phyloP scores from a whole-genome alignment of 2,797 vertebrate species.

The Pterois miles region DNA sequence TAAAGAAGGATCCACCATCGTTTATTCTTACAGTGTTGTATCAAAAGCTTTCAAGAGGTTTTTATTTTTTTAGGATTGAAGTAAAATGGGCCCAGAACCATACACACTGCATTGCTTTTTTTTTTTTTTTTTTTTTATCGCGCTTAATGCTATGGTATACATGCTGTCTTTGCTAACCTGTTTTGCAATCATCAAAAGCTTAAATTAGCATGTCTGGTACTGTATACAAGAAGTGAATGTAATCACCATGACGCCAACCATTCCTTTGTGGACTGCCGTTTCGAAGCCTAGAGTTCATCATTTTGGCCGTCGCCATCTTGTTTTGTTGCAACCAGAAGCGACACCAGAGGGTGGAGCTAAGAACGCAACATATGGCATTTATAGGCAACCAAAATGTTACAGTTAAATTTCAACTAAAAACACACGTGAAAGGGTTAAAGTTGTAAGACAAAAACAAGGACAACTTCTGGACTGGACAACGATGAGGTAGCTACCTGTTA shows the following conservation, averaged over 20 bases:
- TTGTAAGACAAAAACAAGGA: too few relatives aligned
- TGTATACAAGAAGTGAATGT: background rate
- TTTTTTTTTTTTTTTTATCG: background rate
- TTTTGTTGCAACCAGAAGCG: too few relatives aligned
- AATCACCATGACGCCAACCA: background rate
- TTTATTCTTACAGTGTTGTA: background rate
- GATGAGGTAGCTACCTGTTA: too few relatives aligned
- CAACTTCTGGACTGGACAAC: too few relatives aligned
- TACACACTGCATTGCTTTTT: background rate
- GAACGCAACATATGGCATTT: too few relatives aligned
- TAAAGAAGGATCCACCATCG: background rate
- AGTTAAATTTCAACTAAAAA: too few relatives aligned
- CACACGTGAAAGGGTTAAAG: too few relatives aligned
- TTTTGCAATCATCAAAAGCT: background rate
- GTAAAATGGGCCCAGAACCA: constrained; percentile 4
- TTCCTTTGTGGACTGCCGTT: too few relatives aligned
- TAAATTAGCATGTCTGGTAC: background rate
- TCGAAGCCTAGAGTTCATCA: too few relatives aligned
- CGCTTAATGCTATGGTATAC: background rate
- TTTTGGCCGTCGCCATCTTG: too few relatives aligned
- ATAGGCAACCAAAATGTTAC: too few relatives aligned
- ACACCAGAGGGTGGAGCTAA: too few relatives aligned
- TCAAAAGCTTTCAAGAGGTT: constrained; percentile 6
- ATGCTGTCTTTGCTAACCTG: background rate
- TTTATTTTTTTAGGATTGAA: background rate